Percentiles rank a stretch among this genome's conserved stretches.
These are phyloP conservation scores for Blastobasis adustella DNA, from an alignment of 2,888 invertebrate genomes.

Conservation along the genomic window DNA sequence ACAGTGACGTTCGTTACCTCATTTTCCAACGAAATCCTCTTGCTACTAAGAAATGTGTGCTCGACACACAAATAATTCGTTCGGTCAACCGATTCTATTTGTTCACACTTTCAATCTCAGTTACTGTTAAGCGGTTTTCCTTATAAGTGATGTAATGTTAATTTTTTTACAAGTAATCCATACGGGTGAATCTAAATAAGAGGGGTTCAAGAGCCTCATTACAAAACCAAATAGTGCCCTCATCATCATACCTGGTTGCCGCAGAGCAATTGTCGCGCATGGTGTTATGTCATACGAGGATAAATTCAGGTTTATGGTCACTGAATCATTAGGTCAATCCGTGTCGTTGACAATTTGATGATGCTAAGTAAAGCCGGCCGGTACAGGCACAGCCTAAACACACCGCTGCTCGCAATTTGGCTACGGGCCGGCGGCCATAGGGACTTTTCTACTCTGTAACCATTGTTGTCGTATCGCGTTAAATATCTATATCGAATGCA, in stretches of 20 bases:
- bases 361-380: slow-evolving; percentile 47
- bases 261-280: slow-evolving; percentile 30
- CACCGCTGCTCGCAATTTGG: slow-evolving; percentile 24
- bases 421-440: slow-evolving; percentile 9
- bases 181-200: no score
- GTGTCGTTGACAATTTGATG: slow-evolving; percentile 63
- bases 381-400: slow-evolving; percentile 25
- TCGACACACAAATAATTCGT: no score
- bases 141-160: no score
- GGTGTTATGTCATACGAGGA: slow-evolving; percentile 61
- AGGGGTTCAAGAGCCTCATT: neutral
- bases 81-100: no score
- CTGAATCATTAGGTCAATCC: slow-evolving; percentile 69
- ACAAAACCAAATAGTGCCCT: slow-evolving; percentile 14
- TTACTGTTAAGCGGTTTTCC: no score
- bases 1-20: no score
- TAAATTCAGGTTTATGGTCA: slow-evolving; percentile 59
- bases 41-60: no score
- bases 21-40: no score
- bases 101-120: no score
- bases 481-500: slow-evolving; percentile 33
- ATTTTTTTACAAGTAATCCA: no score
- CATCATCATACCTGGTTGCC: slow-evolving; percentile 29
- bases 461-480: slow-evolving; percentile 30
- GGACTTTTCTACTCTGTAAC: slow-evolving; percentile 37